phyloP scores from a whole-genome alignment of 2,113 vertebrate species.

The Mobula hypostoma region DNA sequence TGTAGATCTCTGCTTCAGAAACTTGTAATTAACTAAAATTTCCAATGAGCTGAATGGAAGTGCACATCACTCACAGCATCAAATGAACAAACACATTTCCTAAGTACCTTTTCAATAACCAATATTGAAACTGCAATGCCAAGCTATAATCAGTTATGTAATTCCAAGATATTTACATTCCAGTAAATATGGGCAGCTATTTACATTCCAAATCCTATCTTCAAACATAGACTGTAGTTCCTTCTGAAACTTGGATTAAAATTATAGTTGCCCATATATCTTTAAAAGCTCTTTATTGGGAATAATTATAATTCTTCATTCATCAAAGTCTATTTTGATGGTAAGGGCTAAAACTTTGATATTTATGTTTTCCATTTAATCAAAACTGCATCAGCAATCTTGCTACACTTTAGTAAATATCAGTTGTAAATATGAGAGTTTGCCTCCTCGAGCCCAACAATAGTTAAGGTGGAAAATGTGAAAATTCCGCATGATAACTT shows the following conservation, averaged over 20 bases:
- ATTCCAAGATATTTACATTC: neutral
- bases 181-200: neutral
- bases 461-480: neutral
- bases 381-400: neutral
- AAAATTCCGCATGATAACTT: neutral
- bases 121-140: neutral
- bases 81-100: neutral
- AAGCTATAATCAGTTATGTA: neutral
- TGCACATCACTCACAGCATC: neutral
- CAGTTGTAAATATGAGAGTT: neutral
- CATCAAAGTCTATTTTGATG: neutral
- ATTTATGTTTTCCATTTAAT: neutral
- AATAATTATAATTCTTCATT: neutral
- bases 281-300: neutral
- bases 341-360: neutral
- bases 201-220: neutral
- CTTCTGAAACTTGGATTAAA: no score
- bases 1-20: neutral
- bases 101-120: slow-evolving; percentile 10
- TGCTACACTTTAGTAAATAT: neutral
- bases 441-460: neutral
- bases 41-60: neutral
- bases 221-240: neutral
- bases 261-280: no score
- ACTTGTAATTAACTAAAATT: neutral